phyloP scores from a whole-genome alignment of 1,140 invertebrate species.

The Andrena cerasifolii region DNA sequence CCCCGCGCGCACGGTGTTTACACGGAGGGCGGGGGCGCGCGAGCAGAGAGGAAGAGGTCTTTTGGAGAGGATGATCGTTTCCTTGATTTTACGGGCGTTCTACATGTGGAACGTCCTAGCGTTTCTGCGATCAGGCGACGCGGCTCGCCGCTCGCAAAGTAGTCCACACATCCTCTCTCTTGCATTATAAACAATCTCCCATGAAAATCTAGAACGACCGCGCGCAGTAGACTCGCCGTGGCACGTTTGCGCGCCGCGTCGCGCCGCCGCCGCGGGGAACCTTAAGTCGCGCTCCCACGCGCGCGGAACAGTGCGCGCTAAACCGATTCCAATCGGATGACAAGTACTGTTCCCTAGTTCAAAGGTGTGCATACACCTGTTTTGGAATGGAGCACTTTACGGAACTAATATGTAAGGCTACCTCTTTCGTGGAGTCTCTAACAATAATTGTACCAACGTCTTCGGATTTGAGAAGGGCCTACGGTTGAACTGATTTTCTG shows the following conservation, averaged over 20 bases:
- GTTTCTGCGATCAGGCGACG: slow-evolving; percentile 48
- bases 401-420: too few species aligned
- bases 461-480: too few species aligned
- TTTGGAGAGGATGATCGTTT: slow-evolving; percentile 50
- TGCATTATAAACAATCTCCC: slow-evolving; percentile 79
- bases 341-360: too few species aligned
- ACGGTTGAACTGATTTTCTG: too few species aligned
- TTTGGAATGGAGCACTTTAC: too few species aligned
- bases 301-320: too few species aligned
- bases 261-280: background rate
- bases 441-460: too few species aligned
- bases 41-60: background rate
- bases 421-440: too few species aligned
- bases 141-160: slow-evolving; percentile 67
- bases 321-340: too few species aligned
- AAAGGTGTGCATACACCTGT: too few species aligned
- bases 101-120: slow-evolving; percentile 63
- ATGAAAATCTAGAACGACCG: slow-evolving; percentile 78
- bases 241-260: slow-evolving; percentile 21
- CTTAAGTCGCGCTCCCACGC: background rate
- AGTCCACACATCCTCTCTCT: slow-evolving; percentile 78
- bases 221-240: slow-evolving; percentile 67
- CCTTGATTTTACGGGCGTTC: slow-evolving; percentile 56
- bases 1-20: slow-evolving; percentile 4
- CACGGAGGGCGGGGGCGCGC: background rate